Evolutionary conservation across 2,888 invertebrate genomes (phyloP), one percentile per base, ranked within the genome.

Genomic region (Lycophotia porphyrea): DNA sequence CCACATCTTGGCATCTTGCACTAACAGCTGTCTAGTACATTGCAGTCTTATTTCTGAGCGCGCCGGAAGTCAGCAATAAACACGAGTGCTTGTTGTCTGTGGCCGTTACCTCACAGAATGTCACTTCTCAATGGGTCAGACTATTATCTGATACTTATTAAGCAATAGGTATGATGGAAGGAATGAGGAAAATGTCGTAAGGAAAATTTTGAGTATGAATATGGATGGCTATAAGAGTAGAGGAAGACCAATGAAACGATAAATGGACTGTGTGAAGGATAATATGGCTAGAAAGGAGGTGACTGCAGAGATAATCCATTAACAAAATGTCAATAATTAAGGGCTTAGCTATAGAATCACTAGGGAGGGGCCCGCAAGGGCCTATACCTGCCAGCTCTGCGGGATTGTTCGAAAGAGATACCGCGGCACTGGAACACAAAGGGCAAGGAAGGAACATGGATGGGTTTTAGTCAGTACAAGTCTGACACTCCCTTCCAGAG

Each of bases 11-110:
- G 61, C 55, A 61, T 65, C 66, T 52, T 69, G 65, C 60, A 75
- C 52, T 18, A 55, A 47, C 69, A 81, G 69, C 81, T 74, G 49
- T 55, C 18, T 15, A 34, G 27, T 52, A 67, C 55, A 58, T 24
- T 78, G 58, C 47, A 71, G 24, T 69, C 34, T 58, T 66, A 49
- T 77, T 70, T 71, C n/a, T 7, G 34, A 61, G 36, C 49, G 34
- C 49, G 24, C 34, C 78, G 72, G 81, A 82, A 63, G 70, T 60
- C n/a, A 15, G 42, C 58, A 81, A 72, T 78, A 66, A 15, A 80
- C 58, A n/a, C 21, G 49, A 42, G 36, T 27, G n/a, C 55, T 66
- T 69, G 58, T 60, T 67, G 31, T 52, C 49, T 15, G 31, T 49
- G 52, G 34, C 39, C 52, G 42, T 44, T 64, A 64, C 24, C 42